Evolutionary conservation across 1,140 invertebrate genomes (phyloP).

Genomic region (Harpegnathos saltator): DNA sequence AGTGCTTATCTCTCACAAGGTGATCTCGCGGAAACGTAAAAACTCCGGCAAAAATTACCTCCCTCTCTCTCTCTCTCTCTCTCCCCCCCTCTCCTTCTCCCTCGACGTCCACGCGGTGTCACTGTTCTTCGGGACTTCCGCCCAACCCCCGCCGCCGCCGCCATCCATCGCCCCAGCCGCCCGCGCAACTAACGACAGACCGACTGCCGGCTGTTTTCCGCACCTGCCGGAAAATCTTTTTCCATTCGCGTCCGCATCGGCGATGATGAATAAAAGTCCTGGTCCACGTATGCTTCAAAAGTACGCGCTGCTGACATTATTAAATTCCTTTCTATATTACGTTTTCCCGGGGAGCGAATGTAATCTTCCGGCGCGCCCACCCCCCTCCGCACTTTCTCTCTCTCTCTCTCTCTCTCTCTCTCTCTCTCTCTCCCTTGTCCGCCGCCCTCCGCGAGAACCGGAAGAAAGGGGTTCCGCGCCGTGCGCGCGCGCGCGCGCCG

Average conservation of each 20-base stretch:
- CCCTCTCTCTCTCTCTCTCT: too few species aligned
- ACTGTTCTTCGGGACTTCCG: background rate
- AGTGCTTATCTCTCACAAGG: background rate
- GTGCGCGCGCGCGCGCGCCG: background rate
- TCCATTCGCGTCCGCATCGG: slow-evolving; percentile 11
- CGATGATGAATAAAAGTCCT: slow-evolving; percentile 57
- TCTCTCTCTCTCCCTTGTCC: background rate
- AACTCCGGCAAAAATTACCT: slow-evolving; percentile 20
- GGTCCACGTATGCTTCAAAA: slow-evolving; percentile 24
- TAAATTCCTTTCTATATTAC: slow-evolving; percentile 69
- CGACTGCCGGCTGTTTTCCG: slow-evolving; percentile 31
- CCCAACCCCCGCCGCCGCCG: background rate
- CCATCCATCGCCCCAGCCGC: too few species aligned
- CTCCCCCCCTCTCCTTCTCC: background rate
- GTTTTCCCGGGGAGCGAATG: slow-evolving; percentile 48
- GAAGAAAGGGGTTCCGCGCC: slow-evolving; percentile 31
- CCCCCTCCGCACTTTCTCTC: too few species aligned
- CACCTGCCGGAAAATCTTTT: slow-evolving; percentile 35
- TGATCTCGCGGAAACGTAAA: background rate
- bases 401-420: background rate
- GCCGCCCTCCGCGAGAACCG: background rate
- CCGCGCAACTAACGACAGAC: background rate
- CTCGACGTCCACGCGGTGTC: slow-evolving; percentile 24
- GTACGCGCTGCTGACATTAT: slow-evolving; percentile 53
- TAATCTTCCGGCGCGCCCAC: slow-evolving; percentile 31